Percentiles rank a stretch among this genome's conserved stretches.
phyloP scores from a whole-genome alignment of 2,113 vertebrate genomes.

The Pituophis catenifer region DNA sequence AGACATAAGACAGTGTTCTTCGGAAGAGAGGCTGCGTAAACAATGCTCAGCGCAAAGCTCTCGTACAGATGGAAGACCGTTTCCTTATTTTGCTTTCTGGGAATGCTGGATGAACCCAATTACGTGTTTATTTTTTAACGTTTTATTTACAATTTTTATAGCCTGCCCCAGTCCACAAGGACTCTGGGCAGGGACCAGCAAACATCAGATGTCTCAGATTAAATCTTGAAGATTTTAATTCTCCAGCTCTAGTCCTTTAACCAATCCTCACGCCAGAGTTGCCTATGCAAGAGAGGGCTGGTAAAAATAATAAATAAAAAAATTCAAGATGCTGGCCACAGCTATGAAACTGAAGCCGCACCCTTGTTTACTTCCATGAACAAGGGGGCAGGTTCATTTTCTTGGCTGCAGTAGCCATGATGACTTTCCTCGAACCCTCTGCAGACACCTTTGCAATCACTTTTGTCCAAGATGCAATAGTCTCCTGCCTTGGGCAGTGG shows the following conservation, averaged over 20 bases:
- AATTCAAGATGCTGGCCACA: neutral
- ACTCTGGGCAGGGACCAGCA: neutral
- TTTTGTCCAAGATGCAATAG: too few species aligned
- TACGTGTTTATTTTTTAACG: neutral
- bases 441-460: neutral
- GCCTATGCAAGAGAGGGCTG: neutral
- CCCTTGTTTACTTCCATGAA: neutral
- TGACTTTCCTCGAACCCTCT: neutral
- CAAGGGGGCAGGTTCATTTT: neutral
- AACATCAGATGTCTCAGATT: neutral
- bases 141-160: neutral
- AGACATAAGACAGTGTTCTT: slow-evolving; percentile 37
- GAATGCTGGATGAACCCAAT: too few species aligned
- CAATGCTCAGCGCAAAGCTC: neutral
- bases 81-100: neutral
- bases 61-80: neutral
- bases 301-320: neutral
- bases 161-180: neutral
- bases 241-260: neutral
- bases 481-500: neutral
- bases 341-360: neutral
- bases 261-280: neutral
- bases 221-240: neutral
- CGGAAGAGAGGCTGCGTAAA: neutral
- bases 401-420: neutral